Base-by-base conservation (phyloP, 1,140 invertebrate species). In the Scaptomyza montana region DNA sequence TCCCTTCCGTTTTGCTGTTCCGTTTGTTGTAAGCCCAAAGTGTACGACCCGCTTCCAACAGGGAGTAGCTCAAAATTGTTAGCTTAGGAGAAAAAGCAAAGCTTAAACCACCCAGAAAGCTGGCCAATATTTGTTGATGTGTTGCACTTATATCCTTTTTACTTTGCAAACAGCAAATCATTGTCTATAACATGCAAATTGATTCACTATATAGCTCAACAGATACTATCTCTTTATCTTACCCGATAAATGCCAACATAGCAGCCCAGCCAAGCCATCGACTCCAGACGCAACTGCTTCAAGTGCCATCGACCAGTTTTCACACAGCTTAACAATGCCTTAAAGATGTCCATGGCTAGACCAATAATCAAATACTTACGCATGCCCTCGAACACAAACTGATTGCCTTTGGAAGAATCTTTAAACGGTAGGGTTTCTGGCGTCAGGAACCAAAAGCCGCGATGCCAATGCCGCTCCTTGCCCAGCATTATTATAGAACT, bases 161-260 rank as follows among this genome's bases (percentile, higher is more conserved):
- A 6, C 43, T 16, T 54, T 49, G 72, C 7, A 84, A 36, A 30
- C 33, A 73, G 36, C 80, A 78, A 5, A 78, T 65, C 0, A 49
- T 19, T 0, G 68, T 30, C 82, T 87, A 50, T 25, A 66, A 36
- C 1, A 54, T 19, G 19, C 19, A 50, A 8, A 65, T 33, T 9
- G 1, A 12, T 55, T 28, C 12, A 13, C 6, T 63, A 45, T 28
- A 19, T 6, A 25, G 2, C 19, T 16, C 16, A 16, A 16, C 16
- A 45, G 2, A 10, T 16, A 7, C 21, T 5, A 13, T 3, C 3
- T 16, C 0, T 36, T 3, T 25, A 49, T 16, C 12, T 64, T 65
- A 84, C 82, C 63, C 80, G 69, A 50, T 87, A 87, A 5, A 84
- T 56, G 25, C 72, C 77, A 16, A 82, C 66, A 45, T 84, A 87